These are phyloP conservation scores for Caenorhabditis sp. DNA, from an alignment of 2,888 invertebrate genomes.

Conservation along the genomic window DNA sequence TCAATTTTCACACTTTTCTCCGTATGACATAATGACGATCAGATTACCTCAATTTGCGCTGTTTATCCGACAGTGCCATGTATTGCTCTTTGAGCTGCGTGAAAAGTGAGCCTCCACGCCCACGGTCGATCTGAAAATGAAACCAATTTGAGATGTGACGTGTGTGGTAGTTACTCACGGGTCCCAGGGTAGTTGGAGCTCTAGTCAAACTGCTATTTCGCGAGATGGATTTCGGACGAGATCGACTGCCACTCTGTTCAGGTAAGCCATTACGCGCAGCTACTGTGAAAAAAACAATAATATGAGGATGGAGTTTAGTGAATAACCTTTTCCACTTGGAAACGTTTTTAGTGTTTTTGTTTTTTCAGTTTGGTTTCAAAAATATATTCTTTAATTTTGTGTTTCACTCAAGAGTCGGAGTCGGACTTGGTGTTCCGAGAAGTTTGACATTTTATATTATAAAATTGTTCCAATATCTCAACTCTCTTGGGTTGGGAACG, in stretches of 20 bases:
- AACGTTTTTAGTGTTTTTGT: too few relatives aligned
- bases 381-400: too few relatives aligned
- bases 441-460: too few relatives aligned
- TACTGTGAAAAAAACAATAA: constrained; percentile 29
- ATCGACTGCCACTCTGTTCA: constrained; percentile 40
- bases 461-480: too few relatives aligned
- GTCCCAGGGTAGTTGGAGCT: constrained; percentile 17
- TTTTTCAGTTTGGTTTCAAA: too few relatives aligned
- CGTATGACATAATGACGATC: constrained; percentile 9
- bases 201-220: constrained; percentile 56
- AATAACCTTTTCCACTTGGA: too few relatives aligned
- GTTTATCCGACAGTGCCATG: constrained; percentile 76
- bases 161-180: constrained; percentile 31
- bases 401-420: too few relatives aligned
- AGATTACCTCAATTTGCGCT: constrained; percentile 77
- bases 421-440: too few relatives aligned
- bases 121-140: constrained; percentile 53
- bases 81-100: constrained; percentile 80
- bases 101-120: constrained; percentile 60
- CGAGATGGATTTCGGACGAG: constrained; percentile 56
- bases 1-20: constrained; percentile 6
- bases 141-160: constrained; percentile 37
- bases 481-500: too few relatives aligned
- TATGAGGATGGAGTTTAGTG: too few relatives aligned
- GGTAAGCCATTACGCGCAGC: constrained; percentile 36